Conservation (phyloP, 2,888 invertebrate species). For the Platycheirus albimanus region DNA sequence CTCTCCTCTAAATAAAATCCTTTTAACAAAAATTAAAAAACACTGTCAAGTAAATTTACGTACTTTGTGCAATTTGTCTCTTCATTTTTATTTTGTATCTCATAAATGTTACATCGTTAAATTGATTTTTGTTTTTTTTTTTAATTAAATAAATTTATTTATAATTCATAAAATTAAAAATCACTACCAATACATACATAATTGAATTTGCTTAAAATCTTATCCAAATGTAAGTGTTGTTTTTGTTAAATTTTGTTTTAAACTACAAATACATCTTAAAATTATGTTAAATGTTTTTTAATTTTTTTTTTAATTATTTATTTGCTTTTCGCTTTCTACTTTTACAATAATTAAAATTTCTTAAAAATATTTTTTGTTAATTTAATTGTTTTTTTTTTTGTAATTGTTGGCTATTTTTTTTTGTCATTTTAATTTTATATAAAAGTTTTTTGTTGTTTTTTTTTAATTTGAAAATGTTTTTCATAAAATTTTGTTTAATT, state of each 20-base stretch:
- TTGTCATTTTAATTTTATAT: conserved; percentile 49
- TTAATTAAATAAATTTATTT: conserved; percentile 48
- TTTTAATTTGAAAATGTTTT: conserved; percentile 17
- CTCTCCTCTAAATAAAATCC: too few relatives aligned
- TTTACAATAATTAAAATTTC: conserved; percentile 46
- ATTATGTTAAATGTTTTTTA: too few relatives aligned
- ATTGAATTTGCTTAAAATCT: conserved; percentile 21
- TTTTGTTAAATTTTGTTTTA: neutral
- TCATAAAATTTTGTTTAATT: conserved; percentile 24
- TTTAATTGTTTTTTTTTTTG: conserved; percentile 13
- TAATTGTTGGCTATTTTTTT: conserved; percentile 35
- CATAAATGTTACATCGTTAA: conserved; percentile 40
- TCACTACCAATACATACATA: neutral
- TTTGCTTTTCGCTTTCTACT: conserved; percentile 6
- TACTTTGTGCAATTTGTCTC: conserved; percentile 68
- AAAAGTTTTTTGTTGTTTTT: conserved; percentile 50
- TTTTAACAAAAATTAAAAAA: conserved; percentile 2
- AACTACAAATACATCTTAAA: conserved; percentile 48
- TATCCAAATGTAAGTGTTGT: conserved; percentile 50
- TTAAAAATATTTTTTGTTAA: conserved; percentile 66
- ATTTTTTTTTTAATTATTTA: too few relatives aligned
- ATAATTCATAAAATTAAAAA: conserved; percentile 40
- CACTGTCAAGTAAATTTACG: conserved; percentile 33
- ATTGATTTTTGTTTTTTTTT: conserved; percentile 15
- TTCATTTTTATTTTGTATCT: conserved; percentile 37